Evolutionary conservation across 2,888 invertebrate genomes (phyloP).

Genomic region (Halictus quadricinctus): DNA sequence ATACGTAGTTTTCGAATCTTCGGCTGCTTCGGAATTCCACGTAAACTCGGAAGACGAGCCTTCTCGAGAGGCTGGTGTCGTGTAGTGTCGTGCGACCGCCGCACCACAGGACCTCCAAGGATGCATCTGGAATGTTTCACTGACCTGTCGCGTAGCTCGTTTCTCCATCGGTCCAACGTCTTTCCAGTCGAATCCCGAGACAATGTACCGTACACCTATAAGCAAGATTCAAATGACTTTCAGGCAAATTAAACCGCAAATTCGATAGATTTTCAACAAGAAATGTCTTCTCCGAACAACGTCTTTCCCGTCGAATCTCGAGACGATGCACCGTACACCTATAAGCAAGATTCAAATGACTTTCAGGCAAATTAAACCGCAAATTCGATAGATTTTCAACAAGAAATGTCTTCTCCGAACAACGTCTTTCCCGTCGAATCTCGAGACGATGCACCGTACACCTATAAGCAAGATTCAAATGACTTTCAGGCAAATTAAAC

Average conservation of each 20-base stretch:
- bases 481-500: too few species aligned
- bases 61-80: not conserved
- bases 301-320: not conserved
- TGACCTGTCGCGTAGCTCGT: not conserved
- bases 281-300: not conserved
- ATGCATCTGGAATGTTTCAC: conserved; percentile 42
- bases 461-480: too few species aligned
- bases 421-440: not conserved
- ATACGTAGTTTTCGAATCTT: not conserved
- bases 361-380: too few species aligned
- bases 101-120: conserved; percentile 19
- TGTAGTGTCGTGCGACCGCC: not conserved
- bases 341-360: too few species aligned
- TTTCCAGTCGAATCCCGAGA: not conserved
- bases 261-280: too few species aligned
- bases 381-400: too few species aligned
- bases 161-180: conserved; percentile 9
- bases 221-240: too few species aligned
- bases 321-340: not conserved
- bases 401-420: too few species aligned
- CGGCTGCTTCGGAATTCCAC: not conserved
- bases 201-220: not conserved
- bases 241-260: too few species aligned
- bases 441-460: not conserved
- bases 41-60: not conserved